Conservation (phyloP, 2,888 invertebrate genomes). For the Pediacus dermestoides region DNA sequence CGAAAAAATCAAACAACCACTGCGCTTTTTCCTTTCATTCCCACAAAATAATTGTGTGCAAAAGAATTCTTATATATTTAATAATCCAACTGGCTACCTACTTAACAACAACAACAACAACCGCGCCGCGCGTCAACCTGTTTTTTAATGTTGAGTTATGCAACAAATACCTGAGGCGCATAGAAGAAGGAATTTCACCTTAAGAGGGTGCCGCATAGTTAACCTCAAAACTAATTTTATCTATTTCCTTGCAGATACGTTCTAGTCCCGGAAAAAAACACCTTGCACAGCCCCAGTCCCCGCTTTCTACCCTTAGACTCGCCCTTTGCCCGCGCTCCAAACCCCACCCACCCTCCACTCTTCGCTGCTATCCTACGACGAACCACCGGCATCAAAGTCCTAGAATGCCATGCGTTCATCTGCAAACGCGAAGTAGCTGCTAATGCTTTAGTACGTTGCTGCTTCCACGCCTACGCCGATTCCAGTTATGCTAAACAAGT, state of each 20-base stretch:
- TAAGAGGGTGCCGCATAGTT: too few relatives aligned
- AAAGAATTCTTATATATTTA: too few relatives aligned
- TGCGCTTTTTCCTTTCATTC: too few relatives aligned
- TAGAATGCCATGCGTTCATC: conserved; percentile 98
- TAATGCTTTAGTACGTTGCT: conserved; percentile 93
- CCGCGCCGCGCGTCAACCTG: too few relatives aligned
- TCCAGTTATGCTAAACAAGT: conserved; percentile 86
- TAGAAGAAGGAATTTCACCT: background rate
- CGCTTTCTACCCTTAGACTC: conserved; percentile 94
- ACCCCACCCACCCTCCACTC: conserved; percentile 90
- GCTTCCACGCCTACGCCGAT: conserved; percentile 97
- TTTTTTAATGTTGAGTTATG: too few relatives aligned
- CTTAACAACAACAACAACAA: too few relatives aligned
- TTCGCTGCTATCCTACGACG: conserved; percentile 95
- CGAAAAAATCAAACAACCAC: too few relatives aligned
- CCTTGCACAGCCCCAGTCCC: conserved; percentile 63
- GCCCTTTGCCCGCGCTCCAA: conserved; percentile 89
- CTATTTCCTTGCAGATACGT: conserved; percentile 45
- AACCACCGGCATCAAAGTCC: conserved; percentile 93
- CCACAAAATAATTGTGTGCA: too few relatives aligned
- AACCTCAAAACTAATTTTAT: too few relatives aligned
- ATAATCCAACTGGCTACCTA: too few relatives aligned
- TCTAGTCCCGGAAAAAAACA: conserved; percentile 51
- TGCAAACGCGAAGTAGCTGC: conserved; percentile 96
- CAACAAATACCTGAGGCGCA: too few relatives aligned